Evolutionary conservation across 2,888 invertebrate genomes (phyloP), one percentile per base, ranked within the genome.

Genomic region (Ophion costatus): DNA sequence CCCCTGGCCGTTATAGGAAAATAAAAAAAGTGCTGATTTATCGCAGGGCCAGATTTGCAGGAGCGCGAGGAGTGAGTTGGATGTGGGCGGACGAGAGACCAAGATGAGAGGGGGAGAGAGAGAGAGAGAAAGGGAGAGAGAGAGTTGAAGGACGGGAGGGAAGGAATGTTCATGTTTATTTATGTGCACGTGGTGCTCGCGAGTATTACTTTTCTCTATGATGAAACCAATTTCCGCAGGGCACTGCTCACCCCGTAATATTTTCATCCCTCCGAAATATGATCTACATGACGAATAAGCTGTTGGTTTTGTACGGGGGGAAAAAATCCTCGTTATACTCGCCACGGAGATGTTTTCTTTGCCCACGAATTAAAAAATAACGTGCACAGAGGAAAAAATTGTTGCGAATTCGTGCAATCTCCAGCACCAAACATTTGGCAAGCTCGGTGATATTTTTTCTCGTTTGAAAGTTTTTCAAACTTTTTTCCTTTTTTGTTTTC

Each of bases 151-250:
- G 4, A 57, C n/a, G 51, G 45, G 70, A 42, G 56, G 17, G 42
- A 51, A n/a, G 33, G 42, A 56, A 63, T 79, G 75, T 83, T 83
- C 83, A 86, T 86, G 84, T 87, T 87, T 87, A 84, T 87, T 87
- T 85, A 84, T 82, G 85, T 57, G 70, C 71, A 67, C 38, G 63
- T 42, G 56, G 42, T 76, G 67, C 45, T 85, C 61, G 24, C 57
- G 42, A 64, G 38, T 45, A 84, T 80, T 83, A 83, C 71, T 77
- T 81, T 51, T 66, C n/a, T 38, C 20, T 11, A 22, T 59, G 61
- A 69, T 66, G 51, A 80, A 75, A 64, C 24, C 45, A 22, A 75
- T 51, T 67, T 45, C 61, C 38, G 24, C 20, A 20, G 61, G 45
- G 22, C 11, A 7, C 22, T 74, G 22, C 38, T 57, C 10, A 45